Conservation (phyloP, 2,888 invertebrate species). For the Sthenelais limicola region DNA sequence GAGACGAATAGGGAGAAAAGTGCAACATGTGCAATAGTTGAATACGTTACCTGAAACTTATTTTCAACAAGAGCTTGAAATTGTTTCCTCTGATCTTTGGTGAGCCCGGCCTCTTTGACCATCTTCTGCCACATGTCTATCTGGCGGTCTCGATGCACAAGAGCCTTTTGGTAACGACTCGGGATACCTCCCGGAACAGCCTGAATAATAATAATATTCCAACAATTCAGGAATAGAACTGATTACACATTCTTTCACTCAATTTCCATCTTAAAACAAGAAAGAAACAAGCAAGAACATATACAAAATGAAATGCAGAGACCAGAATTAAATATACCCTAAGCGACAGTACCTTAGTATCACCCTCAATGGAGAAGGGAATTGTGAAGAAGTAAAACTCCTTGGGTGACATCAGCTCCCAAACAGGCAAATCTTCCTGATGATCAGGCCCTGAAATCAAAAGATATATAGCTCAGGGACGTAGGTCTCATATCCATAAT, state of each 20-base stretch:
- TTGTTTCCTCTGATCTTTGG: constrained; percentile 65
- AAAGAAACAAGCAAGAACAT: too few species aligned
- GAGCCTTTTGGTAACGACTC: constrained; percentile 62
- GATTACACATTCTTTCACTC: too few species aligned
- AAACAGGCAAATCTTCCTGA: constrained; percentile 60
- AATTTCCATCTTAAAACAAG: too few species aligned
- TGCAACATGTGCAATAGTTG: background rate
- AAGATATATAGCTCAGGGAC: too few species aligned
- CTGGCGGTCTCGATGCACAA: constrained; percentile 62
- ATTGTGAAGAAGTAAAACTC: constrained; percentile 70
- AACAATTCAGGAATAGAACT: too few species aligned
- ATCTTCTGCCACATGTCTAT: constrained; percentile 69
- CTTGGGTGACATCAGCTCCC: constrained; percentile 65
- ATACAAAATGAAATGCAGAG: too few species aligned
- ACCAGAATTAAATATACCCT: too few species aligned
- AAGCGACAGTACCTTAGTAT: constrained; percentile 60
- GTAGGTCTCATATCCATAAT: too few species aligned
- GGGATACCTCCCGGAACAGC: constrained; percentile 67
- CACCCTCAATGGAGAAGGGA: constrained; percentile 69
- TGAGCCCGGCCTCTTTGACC: constrained; percentile 67
- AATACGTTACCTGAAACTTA: constrained; percentile 60
- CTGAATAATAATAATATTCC: too few species aligned
- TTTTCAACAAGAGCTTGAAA: constrained; percentile 69
- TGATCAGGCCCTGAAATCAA: constrained; percentile 65
- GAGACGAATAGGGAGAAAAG: background rate